phyloP scores from a whole-genome alignment of 2,797 vertebrate genomes.

The Notolepis coatsorum region DNA sequence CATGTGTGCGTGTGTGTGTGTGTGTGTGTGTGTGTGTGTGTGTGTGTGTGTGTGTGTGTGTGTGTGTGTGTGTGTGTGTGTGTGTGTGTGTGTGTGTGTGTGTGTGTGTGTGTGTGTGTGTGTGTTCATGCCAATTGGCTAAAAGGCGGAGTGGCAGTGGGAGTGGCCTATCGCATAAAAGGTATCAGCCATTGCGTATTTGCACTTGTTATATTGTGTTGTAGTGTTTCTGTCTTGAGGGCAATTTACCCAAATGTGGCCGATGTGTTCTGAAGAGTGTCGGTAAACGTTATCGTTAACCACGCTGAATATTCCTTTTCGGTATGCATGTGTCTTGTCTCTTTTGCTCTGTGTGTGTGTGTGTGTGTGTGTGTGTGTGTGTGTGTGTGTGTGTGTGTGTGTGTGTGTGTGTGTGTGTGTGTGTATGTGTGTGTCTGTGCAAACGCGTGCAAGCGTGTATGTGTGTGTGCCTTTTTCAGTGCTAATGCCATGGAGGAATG shows the following conservation, averaged over 20 bases:
- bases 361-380: constrained; percentile 4
- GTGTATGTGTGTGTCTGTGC: constrained; percentile 1
- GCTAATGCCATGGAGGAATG: constrained; percentile 56
- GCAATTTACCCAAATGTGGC: constrained; percentile 39
- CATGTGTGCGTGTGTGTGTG: too few relatives aligned
- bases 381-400: background rate
- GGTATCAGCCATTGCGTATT: too few relatives aligned
- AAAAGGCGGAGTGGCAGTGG: too few relatives aligned
- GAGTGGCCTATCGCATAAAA: too few relatives aligned
- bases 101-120: too few relatives aligned
- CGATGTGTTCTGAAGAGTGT: constrained; percentile 31
- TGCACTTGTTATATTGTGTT: constrained; percentile 39
- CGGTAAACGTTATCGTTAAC: constrained; percentile 48
- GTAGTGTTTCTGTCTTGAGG: constrained; percentile 33
- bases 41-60: too few relatives aligned
- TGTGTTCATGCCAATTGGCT: too few relatives aligned
- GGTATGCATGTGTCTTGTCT: background rate
- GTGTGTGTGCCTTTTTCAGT: constrained; percentile 19
- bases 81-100: too few relatives aligned
- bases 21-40: too few relatives aligned
- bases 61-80: too few relatives aligned
- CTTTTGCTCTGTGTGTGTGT: constrained; percentile 6
- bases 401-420: background rate
- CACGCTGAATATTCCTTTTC: constrained; percentile 21
- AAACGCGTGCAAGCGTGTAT: background rate